These are phyloP conservation scores for Gambusia affinis DNA, from an alignment of 2,113 vertebrate genomes.

Conservation along the genomic window DNA sequence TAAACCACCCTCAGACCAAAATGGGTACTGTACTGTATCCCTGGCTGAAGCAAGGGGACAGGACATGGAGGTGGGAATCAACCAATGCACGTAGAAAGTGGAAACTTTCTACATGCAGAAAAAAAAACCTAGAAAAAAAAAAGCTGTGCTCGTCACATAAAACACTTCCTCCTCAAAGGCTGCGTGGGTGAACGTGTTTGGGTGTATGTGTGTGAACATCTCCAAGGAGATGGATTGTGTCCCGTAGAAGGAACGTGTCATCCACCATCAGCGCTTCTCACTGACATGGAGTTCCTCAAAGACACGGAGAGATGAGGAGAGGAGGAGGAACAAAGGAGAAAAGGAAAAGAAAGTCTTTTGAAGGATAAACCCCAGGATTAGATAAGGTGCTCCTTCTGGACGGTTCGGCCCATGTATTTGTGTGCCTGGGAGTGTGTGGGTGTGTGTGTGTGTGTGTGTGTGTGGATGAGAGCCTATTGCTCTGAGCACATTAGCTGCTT, in stretches of 20 bases:
- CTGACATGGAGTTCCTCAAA: conserved; percentile 71
- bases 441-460: conserved; percentile 22
- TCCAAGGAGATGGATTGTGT: conserved; percentile 63
- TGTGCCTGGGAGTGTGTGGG: conserved; percentile 21
- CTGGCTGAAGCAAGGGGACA: not conserved
- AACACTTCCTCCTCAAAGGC: conserved; percentile 37
- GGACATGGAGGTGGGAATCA: not conserved
- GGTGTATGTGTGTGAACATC: conserved; percentile 30
- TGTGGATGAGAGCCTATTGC: conserved; percentile 56
- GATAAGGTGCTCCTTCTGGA: conserved; percentile 79
- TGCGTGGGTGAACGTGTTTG: conserved; percentile 30
- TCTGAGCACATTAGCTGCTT: conserved; percentile 74
- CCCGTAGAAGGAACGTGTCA: conserved; percentile 56
- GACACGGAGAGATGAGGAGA: conserved; percentile 63
- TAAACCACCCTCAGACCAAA: not conserved
- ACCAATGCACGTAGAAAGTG: not conserved
- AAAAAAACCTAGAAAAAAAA: not conserved
- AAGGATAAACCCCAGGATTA: conserved; percentile 82
- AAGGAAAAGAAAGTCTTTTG: conserved; percentile 75
- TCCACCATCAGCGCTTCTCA: conserved; percentile 52
- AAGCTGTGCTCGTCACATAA: conserved; percentile 8
- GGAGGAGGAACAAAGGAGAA: conserved; percentile 51
- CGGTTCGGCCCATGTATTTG: conserved; percentile 57
- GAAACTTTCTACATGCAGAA: conserved; percentile 8
- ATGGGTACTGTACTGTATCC: not conserved